Conservation (phyloP, 2,113 vertebrate genomes). For the Centropus bengalensis region DNA sequence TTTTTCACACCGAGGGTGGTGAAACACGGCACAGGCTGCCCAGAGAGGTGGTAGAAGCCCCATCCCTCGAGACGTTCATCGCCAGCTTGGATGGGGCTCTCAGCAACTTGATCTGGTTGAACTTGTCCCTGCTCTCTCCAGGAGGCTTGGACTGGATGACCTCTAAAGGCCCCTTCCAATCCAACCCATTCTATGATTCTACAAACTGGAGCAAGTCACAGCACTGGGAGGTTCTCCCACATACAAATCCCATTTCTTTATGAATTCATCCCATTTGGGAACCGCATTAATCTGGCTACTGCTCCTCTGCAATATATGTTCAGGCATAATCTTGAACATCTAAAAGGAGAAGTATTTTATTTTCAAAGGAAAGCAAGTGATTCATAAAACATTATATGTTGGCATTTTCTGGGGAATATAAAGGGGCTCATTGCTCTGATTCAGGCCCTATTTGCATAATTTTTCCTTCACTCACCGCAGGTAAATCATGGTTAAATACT, state of each 20-base stretch:
- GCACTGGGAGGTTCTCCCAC: background rate
- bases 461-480: constrained; percentile 63
- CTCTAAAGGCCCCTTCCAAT: no score
- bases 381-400: constrained; percentile 67
- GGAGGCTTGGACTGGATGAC: no score
- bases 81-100: no score
- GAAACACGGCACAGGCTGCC: no score
- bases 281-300: background rate
- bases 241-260: background rate
- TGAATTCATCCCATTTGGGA: background rate
- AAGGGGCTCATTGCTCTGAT: constrained; percentile 66
- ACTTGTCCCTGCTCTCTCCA: no score
- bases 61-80: no score
- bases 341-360: constrained; percentile 57
- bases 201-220: background rate
- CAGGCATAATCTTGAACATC: constrained; percentile 6
- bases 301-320: constrained; percentile 32
- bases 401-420: constrained; percentile 58
- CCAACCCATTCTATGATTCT: no score
- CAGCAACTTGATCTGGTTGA: no score
- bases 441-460: constrained; percentile 71
- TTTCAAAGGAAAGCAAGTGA: constrained; percentile 50
- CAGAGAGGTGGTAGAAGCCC: no score
- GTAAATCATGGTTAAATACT: constrained; percentile 77
- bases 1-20: no score